These are phyloP conservation scores for Mus minutoides DNA, from an alignment of 2,797 vertebrate species.

Conservation along the genomic window DNA sequence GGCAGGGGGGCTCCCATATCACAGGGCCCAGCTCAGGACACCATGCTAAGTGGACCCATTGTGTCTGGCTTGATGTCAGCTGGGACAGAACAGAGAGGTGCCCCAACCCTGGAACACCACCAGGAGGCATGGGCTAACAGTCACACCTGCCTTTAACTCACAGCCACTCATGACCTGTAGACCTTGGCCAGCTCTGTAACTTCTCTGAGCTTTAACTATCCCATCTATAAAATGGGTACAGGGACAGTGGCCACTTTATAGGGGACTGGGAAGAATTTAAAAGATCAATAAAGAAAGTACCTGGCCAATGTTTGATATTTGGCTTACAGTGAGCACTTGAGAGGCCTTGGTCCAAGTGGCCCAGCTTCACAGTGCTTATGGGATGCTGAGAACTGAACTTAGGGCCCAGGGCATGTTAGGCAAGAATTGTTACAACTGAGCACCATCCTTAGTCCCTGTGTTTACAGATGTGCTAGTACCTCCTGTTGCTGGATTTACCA, in stretches of 20 bases:
- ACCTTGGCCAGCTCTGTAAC: background rate
- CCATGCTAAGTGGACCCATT: background rate
- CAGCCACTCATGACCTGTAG: background rate
- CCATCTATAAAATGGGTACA: background rate
- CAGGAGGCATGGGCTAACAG: background rate
- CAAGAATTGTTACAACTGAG: background rate
- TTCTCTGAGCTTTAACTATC: background rate
- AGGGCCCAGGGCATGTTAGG: background rate
- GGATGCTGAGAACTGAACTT: background rate
- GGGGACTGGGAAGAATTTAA: background rate
- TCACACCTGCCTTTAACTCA: background rate
- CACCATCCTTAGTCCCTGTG: background rate
- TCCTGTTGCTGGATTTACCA: background rate
- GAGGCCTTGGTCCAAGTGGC: background rate
- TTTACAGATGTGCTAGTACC: background rate
- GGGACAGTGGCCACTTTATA: background rate
- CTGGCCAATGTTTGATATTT: background rate
- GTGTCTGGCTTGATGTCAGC: accelerated
- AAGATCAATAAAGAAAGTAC: background rate
- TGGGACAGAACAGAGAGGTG: background rate
- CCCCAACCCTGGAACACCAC: background rate
- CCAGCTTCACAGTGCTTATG: background rate
- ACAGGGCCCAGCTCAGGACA: background rate
- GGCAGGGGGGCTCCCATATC: background rate
- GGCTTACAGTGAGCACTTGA: background rate